Evolutionary conservation across 2,888 invertebrate species (phyloP).

Genomic region (Cantharis rufa): DNA sequence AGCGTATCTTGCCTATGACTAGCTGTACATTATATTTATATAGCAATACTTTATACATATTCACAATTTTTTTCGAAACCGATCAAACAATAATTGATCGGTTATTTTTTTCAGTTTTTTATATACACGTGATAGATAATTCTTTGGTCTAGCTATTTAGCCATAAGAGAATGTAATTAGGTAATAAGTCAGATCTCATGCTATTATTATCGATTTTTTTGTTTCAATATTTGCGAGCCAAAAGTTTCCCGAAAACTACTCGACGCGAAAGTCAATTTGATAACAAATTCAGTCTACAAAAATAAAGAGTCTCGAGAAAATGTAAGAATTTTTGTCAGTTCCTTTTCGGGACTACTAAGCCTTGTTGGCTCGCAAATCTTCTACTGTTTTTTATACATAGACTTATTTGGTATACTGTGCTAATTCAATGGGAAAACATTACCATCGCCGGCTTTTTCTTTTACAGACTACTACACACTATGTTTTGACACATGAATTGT

Average conservation of each 20-base stretch:
- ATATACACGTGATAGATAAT: constrained; percentile 54
- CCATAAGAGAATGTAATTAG: constrained; percentile 32
- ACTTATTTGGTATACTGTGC: constrained; percentile 46
- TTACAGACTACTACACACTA: constrained; percentile 20
- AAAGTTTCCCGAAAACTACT: constrained; percentile 37
- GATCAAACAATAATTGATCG: constrained; percentile 21
- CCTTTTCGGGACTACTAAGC: constrained; percentile 44
- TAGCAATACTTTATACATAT: constrained; percentile 55
- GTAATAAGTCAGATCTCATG: constrained; percentile 32
- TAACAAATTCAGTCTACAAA: constrained; percentile 43
- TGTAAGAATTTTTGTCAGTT: constrained; percentile 43
- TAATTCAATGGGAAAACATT: constrained; percentile 34
- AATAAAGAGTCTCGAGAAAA: constrained; percentile 43
- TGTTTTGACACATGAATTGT: constrained; percentile 36
- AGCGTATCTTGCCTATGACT: constrained; percentile 59
- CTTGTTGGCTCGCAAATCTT: constrained; percentile 35
- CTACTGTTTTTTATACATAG: constrained; percentile 36
- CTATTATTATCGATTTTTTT: constrained; percentile 24
- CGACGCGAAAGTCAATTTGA: constrained; percentile 39
- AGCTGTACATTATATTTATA: constrained; percentile 55
- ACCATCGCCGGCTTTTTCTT: constrained; percentile 36
- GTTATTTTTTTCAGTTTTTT: constrained; percentile 45
- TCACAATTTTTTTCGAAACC: constrained; percentile 51
- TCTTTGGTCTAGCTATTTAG: constrained; percentile 55
- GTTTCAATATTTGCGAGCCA: constrained; percentile 36